Percentiles rank a stretch among this genome's conserved stretches.
phyloP scores from a whole-genome alignment of 2,797 vertebrate species.

The Pempheris klunzingeri region DNA sequence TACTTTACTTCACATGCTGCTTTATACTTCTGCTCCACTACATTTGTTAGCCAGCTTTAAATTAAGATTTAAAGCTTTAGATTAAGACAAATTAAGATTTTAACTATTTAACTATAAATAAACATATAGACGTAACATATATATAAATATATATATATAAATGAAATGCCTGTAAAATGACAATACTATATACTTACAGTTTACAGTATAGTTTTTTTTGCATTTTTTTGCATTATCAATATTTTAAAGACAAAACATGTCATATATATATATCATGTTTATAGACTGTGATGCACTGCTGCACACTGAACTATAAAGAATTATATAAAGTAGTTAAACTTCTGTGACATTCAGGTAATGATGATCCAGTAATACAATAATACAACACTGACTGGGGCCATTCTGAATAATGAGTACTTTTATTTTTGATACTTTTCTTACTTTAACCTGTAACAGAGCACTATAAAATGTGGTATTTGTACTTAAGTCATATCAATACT shows the following conservation, averaged over 20 bases:
- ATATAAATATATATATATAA: too few species aligned
- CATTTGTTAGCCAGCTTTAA: neutral
- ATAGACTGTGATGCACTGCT: neutral
- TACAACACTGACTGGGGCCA: neutral
- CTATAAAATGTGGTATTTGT: neutral
- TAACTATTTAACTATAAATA: too few species aligned
- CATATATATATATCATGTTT: neutral
- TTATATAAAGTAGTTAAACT: neutral
- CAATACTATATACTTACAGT: too few species aligned
- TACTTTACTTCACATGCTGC: neutral
- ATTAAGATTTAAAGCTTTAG: too few species aligned
- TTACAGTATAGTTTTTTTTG: too few species aligned
- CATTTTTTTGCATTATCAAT: neutral
- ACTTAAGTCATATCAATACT: neutral
- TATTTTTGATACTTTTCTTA: neutral
- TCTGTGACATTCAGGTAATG: neutral
- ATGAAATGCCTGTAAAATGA: too few species aligned
- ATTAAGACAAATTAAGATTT: neutral
- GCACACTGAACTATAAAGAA: neutral
- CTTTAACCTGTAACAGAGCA: neutral
- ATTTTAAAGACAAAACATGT: neutral
- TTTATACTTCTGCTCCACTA: neutral
- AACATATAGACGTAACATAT: too few species aligned
- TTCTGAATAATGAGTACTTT: neutral
- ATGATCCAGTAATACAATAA: neutral